Evolutionary conservation across 92 coral and sea anemone species (phyloP).

Genomic region (Ricordea florida): DNA sequence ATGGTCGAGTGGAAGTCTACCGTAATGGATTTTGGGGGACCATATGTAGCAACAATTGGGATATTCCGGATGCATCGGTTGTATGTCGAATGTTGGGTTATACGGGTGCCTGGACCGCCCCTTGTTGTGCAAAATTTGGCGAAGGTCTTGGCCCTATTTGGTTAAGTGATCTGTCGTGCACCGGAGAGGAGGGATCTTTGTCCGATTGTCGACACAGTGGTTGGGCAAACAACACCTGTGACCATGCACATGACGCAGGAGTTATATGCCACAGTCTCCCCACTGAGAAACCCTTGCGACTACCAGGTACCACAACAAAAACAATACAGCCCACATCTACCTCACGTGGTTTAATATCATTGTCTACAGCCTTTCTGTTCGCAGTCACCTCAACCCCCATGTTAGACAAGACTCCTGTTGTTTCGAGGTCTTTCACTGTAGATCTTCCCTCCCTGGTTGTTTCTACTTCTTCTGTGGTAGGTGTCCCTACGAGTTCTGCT

Average conservation of each 20-base stretch:
- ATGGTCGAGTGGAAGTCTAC: slow-evolving; percentile 72
- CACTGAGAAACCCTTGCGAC: slow-evolving; percentile 4
- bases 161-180: slow-evolving; percentile 59
- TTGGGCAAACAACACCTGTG: slow-evolving; percentile 52
- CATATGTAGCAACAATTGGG: slow-evolving; percentile 67
- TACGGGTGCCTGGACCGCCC: slow-evolving; percentile 47
- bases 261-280: slow-evolving; percentile 41
- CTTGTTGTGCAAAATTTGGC: slow-evolving; percentile 23
- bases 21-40: slow-evolving; percentile 82
- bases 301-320: not conserved
- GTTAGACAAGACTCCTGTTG: not conserved
- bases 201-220: slow-evolving; percentile 50
- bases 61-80: slow-evolving; percentile 59
- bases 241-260: slow-evolving; percentile 70
- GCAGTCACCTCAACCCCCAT: not conserved
- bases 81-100: slow-evolving; percentile 76
- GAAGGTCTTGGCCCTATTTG: slow-evolving; percentile 64
- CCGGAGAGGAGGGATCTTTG: slow-evolving; percentile 57
- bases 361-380: no score
- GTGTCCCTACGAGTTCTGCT: not conserved
- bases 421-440: not conserved
- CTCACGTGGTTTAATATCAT: no score
- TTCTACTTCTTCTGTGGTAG: not conserved
- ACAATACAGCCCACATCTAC: no score
- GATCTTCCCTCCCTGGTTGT: slow-evolving; percentile 5